phyloP scores from a whole-genome alignment of 1,140 invertebrate genomes.

The Papilio xuthus region DNA sequence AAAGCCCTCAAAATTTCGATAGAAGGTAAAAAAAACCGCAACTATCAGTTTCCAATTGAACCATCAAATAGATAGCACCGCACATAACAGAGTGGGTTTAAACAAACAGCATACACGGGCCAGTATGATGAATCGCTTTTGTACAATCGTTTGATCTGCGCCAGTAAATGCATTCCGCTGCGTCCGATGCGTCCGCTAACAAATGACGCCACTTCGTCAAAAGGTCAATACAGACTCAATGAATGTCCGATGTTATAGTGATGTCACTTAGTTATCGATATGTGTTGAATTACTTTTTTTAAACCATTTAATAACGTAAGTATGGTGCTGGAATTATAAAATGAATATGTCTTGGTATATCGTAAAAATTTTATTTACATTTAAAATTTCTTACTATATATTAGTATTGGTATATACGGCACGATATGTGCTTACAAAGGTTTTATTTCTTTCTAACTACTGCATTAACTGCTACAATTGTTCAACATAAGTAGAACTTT shows the following conservation, averaged over 20 bases:
- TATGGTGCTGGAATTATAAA: no score
- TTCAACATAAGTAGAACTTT: no score
- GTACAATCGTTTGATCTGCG: constrained; percentile 39
- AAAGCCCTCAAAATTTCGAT: background rate
- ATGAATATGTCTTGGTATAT: no score
- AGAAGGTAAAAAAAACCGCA: background rate
- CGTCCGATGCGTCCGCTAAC: constrained; percentile 52
- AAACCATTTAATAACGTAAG: no score
- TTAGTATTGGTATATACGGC: no score
- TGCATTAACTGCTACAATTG: no score
- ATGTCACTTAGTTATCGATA: constrained; percentile 36
- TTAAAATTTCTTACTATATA: no score
- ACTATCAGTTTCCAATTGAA: constrained; percentile 21
- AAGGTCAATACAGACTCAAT: constrained; percentile 59
- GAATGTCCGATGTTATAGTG: constrained; percentile 52
- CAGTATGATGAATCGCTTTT: constrained; percentile 40
- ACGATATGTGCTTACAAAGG: no score
- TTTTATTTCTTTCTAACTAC: no score
- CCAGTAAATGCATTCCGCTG: constrained; percentile 46
- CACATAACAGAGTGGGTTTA: constrained; percentile 19
- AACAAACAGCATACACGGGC: constrained; percentile 36
- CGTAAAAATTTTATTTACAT: no score
- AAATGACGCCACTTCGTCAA: constrained; percentile 65
- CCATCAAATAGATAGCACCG: constrained; percentile 33
- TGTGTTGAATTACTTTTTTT: background rate